Conservation (phyloP, 1,140 invertebrate species). For the Lordiphosa stackelbergi region DNA sequence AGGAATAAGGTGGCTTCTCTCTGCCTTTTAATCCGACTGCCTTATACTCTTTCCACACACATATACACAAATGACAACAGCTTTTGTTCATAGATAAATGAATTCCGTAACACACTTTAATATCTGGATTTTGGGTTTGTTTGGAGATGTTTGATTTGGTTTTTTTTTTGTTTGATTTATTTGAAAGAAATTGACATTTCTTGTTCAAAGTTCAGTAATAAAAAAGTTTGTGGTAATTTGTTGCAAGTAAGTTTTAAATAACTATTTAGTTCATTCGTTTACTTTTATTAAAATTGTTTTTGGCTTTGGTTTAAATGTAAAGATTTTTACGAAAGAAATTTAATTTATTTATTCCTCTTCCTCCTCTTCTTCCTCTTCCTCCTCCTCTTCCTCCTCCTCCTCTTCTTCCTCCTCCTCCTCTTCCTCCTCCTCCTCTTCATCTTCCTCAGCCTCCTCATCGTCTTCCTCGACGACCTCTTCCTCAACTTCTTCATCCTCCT, state of each 20-base stretch:
- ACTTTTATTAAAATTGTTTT: slow-evolving; percentile 73
- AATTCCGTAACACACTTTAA: slow-evolving; percentile 36
- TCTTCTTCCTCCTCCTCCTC: slow-evolving; percentile 85
- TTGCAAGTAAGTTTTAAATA: slow-evolving; percentile 75
- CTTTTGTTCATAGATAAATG: no score
- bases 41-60: no score
- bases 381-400: slow-evolving; percentile 80
- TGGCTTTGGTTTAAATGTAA: slow-evolving; percentile 72
- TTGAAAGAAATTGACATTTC: slow-evolving; percentile 71
- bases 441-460: slow-evolving; percentile 84
- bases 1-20: no score
- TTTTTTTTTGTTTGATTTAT: slow-evolving; percentile 50
- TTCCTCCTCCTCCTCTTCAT: slow-evolving; percentile 85
- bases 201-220: slow-evolving; percentile 52
- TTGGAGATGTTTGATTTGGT: slow-evolving; percentile 48
- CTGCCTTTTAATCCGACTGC: no score
- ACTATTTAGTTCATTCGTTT: slow-evolving; percentile 76
- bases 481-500: slow-evolving; percentile 84
- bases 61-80: no score
- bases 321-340: slow-evolving; percentile 68
- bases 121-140: slow-evolving; percentile 36
- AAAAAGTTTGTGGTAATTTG: slow-evolving; percentile 49
- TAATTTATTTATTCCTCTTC: slow-evolving; percentile 81
- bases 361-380: slow-evolving; percentile 81
- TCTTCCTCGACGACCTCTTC: slow-evolving; percentile 86